Percentiles rank a stretch among this genome's conserved stretches.
Evolutionary conservation across 1,140 invertebrate species (phyloP).

Genomic region (Papilio helenus): DNA sequence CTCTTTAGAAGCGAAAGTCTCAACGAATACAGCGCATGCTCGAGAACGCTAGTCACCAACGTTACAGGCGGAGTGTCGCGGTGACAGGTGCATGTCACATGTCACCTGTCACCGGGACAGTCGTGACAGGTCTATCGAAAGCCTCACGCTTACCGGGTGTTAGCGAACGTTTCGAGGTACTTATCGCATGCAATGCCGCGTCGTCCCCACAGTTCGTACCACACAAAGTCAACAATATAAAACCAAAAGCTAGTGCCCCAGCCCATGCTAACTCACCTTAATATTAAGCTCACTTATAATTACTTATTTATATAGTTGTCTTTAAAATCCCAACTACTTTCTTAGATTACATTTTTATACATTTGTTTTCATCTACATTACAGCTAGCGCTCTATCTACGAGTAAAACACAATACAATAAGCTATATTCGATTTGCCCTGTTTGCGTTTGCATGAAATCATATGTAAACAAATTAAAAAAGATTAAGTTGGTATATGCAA

Average conservation of each 20-base stretch:
- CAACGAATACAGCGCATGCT: constrained; percentile 81
- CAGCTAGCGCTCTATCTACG: constrained; percentile 34
- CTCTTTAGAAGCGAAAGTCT: constrained; percentile 76
- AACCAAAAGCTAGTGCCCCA: constrained; percentile 77
- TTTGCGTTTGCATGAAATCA: background rate
- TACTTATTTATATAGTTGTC: background rate
- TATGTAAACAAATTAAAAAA: too few relatives aligned
- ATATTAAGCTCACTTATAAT: constrained; percentile 2
- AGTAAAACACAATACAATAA: constrained; percentile 12
- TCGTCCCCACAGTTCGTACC: constrained; percentile 41
- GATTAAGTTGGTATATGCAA: too few relatives aligned
- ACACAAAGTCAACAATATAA: constrained; percentile 66
- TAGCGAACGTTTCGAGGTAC: constrained; percentile 44
- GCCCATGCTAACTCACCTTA: constrained; percentile 70
- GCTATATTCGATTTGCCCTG: constrained; percentile 8
- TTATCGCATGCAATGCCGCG: constrained; percentile 48
- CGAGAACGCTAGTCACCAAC: constrained; percentile 73
- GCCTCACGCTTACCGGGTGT: constrained; percentile 54
- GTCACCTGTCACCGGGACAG: constrained; percentile 23
- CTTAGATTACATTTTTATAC: background rate
- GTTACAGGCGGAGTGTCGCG: constrained; percentile 42
- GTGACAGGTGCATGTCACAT: background rate
- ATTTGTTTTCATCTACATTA: constrained; percentile 25
- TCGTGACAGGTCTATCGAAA: constrained; percentile 58
- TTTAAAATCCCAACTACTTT: background rate